Conservation (phyloP, 2,797 vertebrate species). For the Acrossocheilus fasciatus region DNA sequence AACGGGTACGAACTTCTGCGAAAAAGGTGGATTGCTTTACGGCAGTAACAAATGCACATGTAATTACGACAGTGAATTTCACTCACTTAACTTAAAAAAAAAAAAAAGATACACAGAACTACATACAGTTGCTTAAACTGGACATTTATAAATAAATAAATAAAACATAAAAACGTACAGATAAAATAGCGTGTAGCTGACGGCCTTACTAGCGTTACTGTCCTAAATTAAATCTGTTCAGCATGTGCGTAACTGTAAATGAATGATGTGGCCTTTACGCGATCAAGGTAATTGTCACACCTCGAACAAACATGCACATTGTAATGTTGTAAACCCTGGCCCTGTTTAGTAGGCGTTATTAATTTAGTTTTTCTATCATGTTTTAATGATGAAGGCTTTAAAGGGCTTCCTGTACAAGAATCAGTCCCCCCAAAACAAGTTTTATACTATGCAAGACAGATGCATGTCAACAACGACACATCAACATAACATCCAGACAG, state of each 20-base stretch:
- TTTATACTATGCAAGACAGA: conserved; percentile 62
- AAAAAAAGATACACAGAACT: not conserved
- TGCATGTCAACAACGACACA: conserved; percentile 48
- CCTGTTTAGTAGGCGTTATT: not conserved
- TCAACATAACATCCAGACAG: conserved; percentile 34
- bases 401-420: conserved; percentile 60
- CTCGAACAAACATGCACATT: conserved; percentile 11
- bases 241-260: conserved; percentile 36
- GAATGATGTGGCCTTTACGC: conserved; percentile 12
- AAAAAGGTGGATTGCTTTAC: not conserved
- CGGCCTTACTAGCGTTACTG: not conserved
- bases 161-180: not conserved
- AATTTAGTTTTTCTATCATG: conserved; percentile 23
- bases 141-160: not conserved
- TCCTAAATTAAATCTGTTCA: conserved; percentile 6
- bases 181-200: not conserved
- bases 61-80: not conserved
- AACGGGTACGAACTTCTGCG: not conserved
- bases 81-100: not conserved
- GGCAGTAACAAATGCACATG: not conserved
- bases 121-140: not conserved
- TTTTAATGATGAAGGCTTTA: conserved; percentile 48
- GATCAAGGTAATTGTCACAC: conserved; percentile 21
- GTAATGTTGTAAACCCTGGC: conserved; percentile 25
- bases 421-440: conserved; percentile 10